Conservation (phyloP, 2,888 invertebrate species). For the Lypha dubia region DNA sequence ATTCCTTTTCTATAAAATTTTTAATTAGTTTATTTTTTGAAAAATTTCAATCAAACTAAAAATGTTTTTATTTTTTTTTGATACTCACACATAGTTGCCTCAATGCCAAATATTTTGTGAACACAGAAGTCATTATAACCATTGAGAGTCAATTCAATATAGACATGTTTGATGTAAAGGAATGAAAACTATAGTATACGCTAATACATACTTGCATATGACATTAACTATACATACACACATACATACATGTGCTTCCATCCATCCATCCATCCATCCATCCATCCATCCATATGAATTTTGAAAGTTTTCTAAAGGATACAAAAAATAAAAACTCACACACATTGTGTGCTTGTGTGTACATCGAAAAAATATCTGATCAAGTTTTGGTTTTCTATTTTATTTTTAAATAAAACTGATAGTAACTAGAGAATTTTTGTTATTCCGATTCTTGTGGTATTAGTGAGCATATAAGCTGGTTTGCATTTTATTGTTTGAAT, state of each 20-base stretch:
- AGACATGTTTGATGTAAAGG: conserved; percentile 28
- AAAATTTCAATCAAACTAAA: not conserved
- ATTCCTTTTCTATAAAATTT: not conserved
- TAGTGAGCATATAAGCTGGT: not conserved
- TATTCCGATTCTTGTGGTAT: not conserved
- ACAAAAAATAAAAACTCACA: too few species aligned
- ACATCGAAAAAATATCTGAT: not conserved
- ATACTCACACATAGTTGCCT: conserved; percentile 6
- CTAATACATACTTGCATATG: not conserved
- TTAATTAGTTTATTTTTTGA: not conserved
- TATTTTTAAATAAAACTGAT: not conserved
- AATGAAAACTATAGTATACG: not conserved
- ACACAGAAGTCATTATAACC: conserved; percentile 31
- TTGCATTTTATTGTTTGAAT: not conserved
- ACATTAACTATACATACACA: not conserved
- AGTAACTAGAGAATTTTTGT: not conserved
- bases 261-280: not conserved
- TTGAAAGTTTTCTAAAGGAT: not conserved
- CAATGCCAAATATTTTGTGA: not conserved
- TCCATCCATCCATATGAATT: not conserved
- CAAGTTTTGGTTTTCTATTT: not conserved
- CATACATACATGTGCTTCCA: not conserved
- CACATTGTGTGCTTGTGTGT: not conserved
- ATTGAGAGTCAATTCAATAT: conserved; percentile 52
- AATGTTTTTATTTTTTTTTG: not conserved